Percentiles rank a stretch among this genome's conserved stretches.
phyloP scores from a whole-genome alignment of 2,888 invertebrate species.

The Hypsopygia costalis region DNA sequence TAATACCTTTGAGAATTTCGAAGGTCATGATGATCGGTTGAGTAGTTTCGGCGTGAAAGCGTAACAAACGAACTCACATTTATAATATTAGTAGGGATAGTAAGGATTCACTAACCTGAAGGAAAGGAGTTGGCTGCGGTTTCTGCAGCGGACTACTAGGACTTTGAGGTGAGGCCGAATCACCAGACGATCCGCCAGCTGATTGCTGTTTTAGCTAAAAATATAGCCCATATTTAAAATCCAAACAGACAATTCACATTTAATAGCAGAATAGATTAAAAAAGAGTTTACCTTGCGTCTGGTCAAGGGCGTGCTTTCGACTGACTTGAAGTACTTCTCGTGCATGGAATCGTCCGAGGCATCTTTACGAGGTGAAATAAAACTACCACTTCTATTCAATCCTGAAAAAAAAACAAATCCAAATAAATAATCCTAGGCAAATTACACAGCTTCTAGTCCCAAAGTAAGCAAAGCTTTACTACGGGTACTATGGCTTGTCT shows the following conservation, averaged over 20 bases:
- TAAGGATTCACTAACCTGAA: conserved; percentile 53
- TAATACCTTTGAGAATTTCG: too few relatives aligned
- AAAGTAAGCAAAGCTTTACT: too few relatives aligned
- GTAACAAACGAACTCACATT: too few relatives aligned
- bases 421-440: too few relatives aligned
- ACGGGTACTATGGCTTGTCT: too few relatives aligned
- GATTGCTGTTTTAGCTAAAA: conserved; percentile 70
- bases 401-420: conserved; percentile 40
- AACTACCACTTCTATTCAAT: conserved; percentile 77
- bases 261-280: neutral
- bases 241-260: neutral
- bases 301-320: conserved; percentile 84
- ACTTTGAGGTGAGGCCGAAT: conserved; percentile 82
- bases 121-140: conserved; percentile 63
- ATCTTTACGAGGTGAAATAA: conserved; percentile 79
- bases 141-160: conserved; percentile 81
- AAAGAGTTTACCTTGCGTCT: conserved; percentile 67
- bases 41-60: too few relatives aligned
- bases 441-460: too few relatives aligned
- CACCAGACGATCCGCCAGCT: conserved; percentile 76
- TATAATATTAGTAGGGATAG: too few relatives aligned
- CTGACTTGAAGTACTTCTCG: conserved; percentile 88
- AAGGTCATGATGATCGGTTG: too few relatives aligned
- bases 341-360: conserved; percentile 91
- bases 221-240: conserved; percentile 7